Evolutionary conservation across 2,113 vertebrate species (phyloP), one percentile per base, ranked within the genome.

Genomic region (Acanthisitta chloris): DNA sequence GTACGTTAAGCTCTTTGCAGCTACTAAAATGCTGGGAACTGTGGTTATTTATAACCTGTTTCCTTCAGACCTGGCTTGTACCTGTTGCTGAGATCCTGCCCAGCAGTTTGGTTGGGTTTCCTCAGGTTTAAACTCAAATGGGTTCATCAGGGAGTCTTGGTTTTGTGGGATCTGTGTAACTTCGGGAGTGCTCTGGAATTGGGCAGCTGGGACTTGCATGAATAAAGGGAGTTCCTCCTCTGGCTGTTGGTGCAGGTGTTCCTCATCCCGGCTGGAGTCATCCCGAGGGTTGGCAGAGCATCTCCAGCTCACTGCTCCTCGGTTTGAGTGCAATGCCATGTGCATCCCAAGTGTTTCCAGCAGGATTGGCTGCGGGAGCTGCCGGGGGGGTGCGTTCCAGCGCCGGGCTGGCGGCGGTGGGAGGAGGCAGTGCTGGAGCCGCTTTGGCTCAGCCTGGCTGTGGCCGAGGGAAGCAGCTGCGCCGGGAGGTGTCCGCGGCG

Each of bases 11-110:
- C 9, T 83, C 46, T 57, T 61, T 1, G 2, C 6, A 3, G 33
- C 42, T 40, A 4, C 31, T 71, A 17, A 52, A 38, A 20, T n/a
- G n/a, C 40, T 65, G 71, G 4, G 29, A 55, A 69, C 14, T 8
- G 3, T 3, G 15, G 29, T 29, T 69, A 6, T 23, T 31, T 54
- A 64, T 7, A 12, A 46, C 74, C 25, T 51, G 38, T 45, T 81
- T 70, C 46, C 8, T 29, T 5, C 7, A 52, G 31, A 57, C 54
- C n/a, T 1, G 0, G 6, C 12, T 43, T 59, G 42, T 29, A 33
- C 36, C n/a, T 42, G 46, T 48, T 34, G 36, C 19, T 33, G 58
- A 45, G 36, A n/a, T 36, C 5, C 10, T 34, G 6, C 45, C n/a
- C 58, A 17, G 14, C 23, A 1, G 7, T 33, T 65, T 15, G 34